phyloP scores from a whole-genome alignment of 2,797 vertebrate species.

The Ceyx erithaca region DNA sequence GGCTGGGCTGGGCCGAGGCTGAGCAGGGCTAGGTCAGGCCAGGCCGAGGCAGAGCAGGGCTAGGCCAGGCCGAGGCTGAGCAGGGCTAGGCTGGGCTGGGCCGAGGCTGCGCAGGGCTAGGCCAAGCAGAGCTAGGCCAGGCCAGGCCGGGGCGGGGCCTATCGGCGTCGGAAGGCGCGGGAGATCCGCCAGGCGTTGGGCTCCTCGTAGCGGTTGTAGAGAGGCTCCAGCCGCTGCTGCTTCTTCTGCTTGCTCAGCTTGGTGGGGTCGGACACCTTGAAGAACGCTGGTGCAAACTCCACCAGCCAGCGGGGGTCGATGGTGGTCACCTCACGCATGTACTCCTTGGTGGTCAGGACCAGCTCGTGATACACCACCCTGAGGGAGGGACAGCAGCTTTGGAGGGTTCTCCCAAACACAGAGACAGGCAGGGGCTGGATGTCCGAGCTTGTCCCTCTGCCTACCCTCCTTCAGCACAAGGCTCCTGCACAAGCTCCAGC shows the following conservation, averaged over 20 bases:
- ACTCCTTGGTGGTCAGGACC: conserved; percentile 97
- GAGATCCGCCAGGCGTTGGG: conserved; percentile 99
- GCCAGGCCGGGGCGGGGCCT: neutral
- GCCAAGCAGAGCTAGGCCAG: no score
- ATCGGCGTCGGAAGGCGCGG: conserved; percentile 93
- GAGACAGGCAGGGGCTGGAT: neutral
- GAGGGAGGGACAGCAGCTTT: neutral
- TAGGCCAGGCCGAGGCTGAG: no score
- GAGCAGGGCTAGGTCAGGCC: no score
- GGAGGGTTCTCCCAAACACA: fast-evolving
- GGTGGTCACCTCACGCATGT: conserved; percentile 98
- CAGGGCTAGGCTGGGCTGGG: no score
- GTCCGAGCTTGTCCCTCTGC: neutral
- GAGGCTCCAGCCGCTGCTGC: conserved; percentile 93
- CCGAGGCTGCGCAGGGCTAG: no score
- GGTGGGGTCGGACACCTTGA: conserved; percentile 97
- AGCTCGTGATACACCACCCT: conserved; percentile 99
- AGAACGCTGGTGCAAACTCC: conserved; percentile 96
- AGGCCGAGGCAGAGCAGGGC: no score
- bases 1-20: no score
- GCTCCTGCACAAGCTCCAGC: neutral
- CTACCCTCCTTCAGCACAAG: neutral
- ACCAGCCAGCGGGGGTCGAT: conserved; percentile 98
- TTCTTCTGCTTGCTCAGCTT: conserved; percentile 99
- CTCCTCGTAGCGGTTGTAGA: conserved; percentile 98